Conservation (phyloP, 2,888 invertebrate genomes). For the Lasioglossum pauxillum region DNA sequence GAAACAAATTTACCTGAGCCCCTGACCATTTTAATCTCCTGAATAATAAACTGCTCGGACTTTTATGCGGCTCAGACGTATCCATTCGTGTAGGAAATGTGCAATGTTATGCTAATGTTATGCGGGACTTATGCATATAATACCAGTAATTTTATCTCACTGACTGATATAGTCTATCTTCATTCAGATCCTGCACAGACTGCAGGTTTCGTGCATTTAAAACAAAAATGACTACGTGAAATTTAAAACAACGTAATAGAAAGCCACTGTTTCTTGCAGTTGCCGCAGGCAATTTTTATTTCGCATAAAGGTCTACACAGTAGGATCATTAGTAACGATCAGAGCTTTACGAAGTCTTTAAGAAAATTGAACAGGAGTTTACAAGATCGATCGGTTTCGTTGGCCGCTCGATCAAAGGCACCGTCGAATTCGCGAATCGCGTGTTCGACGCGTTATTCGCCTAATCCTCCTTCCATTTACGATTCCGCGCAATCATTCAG, state of each 20-base stretch:
- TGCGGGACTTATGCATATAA: background rate
- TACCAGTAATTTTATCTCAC: background rate
- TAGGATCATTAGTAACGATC: background rate
- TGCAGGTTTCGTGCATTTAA: no score
- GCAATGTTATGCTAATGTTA: background rate
- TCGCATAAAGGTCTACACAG: background rate
- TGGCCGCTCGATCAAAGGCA: background rate
- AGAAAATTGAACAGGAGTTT: background rate
- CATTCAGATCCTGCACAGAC: no score
- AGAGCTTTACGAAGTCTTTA: background rate
- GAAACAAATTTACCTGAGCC: background rate
- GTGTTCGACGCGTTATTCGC: background rate
- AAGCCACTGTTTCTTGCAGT: background rate
- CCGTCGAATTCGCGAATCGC: constrained; percentile 10
- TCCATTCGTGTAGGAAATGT: background rate
- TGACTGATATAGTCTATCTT: no score
- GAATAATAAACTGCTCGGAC: background rate
- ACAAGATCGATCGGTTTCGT: constrained; percentile 5
- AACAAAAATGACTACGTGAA: no score
- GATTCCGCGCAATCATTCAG: constrained; percentile 37
- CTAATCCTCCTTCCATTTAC: constrained; percentile 2
- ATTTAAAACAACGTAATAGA: no score
- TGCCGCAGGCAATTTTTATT: background rate
- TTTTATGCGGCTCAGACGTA: background rate
- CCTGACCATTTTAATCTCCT: background rate